Evolutionary conservation across 2,797 vertebrate genomes (phyloP).

Genomic region (Benthosema pterotum): DNA sequence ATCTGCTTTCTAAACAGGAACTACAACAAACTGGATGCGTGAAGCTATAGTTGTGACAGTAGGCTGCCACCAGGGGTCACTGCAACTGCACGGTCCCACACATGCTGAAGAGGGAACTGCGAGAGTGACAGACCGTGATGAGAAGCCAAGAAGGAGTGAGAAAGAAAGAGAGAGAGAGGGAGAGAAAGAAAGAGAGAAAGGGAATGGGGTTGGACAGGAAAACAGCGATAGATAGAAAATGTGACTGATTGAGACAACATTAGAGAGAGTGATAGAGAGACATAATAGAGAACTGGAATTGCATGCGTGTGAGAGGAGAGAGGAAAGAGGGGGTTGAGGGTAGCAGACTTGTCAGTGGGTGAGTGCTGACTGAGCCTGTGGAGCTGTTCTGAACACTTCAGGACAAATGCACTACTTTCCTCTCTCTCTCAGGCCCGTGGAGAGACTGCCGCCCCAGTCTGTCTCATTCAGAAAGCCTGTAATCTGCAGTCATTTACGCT

Average conservation of each 20-base stretch:
- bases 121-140: constrained; percentile 9
- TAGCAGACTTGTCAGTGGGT: neutral
- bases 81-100: constrained; percentile 61
- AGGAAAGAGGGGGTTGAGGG: neutral
- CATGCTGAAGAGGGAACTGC: neutral
- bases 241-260: too few relatives aligned
- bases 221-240: too few relatives aligned
- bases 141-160: constrained; percentile 9
- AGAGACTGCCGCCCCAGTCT: neutral
- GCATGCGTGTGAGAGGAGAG: too few relatives aligned
- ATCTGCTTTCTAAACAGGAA: neutral
- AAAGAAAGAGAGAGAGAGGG: constrained; percentile 14
- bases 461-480: neutral
- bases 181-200: neutral
- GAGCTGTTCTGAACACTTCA: constrained; percentile 6
- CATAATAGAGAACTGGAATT: too few relatives aligned
- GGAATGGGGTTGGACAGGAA: too few relatives aligned
- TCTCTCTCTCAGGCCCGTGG: neutral
- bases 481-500: constrained; percentile 1
- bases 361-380: constrained; percentile 3
- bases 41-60: constrained; percentile 10
- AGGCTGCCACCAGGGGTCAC: constrained; percentile 66
- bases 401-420: constrained; percentile 15
- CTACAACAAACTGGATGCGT: neutral
- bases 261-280: too few relatives aligned